Conservation (phyloP, 2,888 invertebrate genomes). For the Rosalia funebris region DNA sequence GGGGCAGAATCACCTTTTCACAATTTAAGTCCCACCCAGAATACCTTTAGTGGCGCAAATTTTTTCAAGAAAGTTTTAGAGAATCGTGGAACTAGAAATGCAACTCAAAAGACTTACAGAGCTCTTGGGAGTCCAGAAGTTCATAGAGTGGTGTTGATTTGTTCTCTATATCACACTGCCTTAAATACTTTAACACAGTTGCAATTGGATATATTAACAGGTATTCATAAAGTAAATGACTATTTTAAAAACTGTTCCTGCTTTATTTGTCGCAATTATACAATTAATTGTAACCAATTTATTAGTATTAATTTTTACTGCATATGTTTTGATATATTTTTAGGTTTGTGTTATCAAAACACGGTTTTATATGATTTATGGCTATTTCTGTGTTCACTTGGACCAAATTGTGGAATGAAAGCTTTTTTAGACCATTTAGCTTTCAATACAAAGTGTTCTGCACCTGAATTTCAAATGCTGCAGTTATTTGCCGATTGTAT, state of each 20-base stretch:
- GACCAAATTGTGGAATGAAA: constrained; percentile 88
- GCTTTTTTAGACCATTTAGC: constrained; percentile 87
- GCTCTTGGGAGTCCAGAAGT: constrained; percentile 85
- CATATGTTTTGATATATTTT: constrained; percentile 49
- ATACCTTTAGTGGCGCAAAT: constrained; percentile 64
- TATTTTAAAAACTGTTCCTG: no score
- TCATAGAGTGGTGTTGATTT: constrained; percentile 84
- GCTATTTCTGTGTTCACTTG: constrained; percentile 88
- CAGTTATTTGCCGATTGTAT: constrained; percentile 94
- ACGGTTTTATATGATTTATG: constrained; percentile 89
- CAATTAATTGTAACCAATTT: no score
- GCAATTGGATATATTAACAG: constrained; percentile 91
- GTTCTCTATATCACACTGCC: constrained; percentile 92
- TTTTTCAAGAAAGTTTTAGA: constrained; percentile 72
- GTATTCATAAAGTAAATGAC: no score
- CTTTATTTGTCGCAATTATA: no score
- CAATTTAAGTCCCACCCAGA: constrained; percentile 57
- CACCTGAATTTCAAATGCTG: constrained; percentile 92
- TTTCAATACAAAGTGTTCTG: constrained; percentile 80
- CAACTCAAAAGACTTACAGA: constrained; percentile 74
- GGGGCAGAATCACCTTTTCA: constrained; percentile 57
- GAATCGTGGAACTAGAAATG: constrained; percentile 69
- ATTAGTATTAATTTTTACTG: no score
- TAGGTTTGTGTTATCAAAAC: constrained; percentile 94
- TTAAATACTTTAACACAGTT: constrained; percentile 90